Evolutionary conservation across 2,888 invertebrate genomes (phyloP).

Genomic region (Hyposoter didymator): DNA sequence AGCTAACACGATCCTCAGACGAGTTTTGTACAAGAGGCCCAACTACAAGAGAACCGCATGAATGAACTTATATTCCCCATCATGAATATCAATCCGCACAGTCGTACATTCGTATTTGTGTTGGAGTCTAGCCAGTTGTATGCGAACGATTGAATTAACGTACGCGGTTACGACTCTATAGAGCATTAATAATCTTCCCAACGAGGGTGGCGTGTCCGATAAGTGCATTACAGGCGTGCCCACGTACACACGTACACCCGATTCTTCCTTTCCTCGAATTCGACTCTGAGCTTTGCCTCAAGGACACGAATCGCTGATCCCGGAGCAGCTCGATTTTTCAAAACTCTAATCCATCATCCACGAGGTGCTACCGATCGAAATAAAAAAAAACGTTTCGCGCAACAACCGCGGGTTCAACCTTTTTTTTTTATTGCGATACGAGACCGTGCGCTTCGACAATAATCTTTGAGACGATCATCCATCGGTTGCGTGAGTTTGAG

Average conservation of each 20-base stretch:
- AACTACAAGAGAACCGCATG: conserved; percentile 69
- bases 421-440: too few species aligned
- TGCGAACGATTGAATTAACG: conserved; percentile 64
- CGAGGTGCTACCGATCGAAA: too few species aligned
- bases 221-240: conserved; percentile 47
- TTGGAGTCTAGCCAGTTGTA: conserved; percentile 57
- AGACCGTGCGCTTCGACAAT: not conserved
- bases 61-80: conserved; percentile 78
- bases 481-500: too few species aligned
- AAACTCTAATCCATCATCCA: too few species aligned
- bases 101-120: conserved; percentile 42
- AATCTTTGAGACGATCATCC: not conserved
- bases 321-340: too few species aligned
- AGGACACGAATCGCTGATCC: too few species aligned
- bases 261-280: conserved; percentile 21
- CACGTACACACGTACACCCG: not conserved
- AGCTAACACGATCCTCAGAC: conserved; percentile 69
- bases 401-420: too few species aligned
- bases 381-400: too few species aligned
- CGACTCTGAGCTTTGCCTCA: not conserved
- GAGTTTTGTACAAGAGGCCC: conserved; percentile 69
- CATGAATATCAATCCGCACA: conserved; percentile 67
- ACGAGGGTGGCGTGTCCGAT: conserved; percentile 64
- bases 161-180: conserved; percentile 56
- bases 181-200: conserved; percentile 63